Evolutionary conservation across 2,113 vertebrate species (phyloP), one percentile per base, ranked within the genome.

Genomic region (Ranitomeya imitator): DNA sequence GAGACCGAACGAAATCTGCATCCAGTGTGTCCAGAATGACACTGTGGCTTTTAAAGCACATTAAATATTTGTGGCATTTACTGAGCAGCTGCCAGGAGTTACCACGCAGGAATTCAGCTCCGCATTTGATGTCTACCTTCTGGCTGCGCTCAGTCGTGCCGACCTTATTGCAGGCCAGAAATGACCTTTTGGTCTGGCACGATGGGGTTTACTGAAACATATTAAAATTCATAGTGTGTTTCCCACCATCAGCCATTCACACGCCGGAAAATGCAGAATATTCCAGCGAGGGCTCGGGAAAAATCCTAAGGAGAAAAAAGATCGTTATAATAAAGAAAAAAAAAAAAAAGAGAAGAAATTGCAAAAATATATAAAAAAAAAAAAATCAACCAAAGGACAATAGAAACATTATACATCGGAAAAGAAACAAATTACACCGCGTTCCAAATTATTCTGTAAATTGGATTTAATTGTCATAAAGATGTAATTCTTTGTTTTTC

Each of bases 1-100:
- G 37, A 65, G 54, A 76, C 3, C 1, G 60, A 51, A 73, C n/a
- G 31, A 51, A 19, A n/a, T 7, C 21, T 1, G 0, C 4, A 2
- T 11, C 18, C 10, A 52, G 0, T 7, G 26, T 21, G 54, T 8
- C 0, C n/a, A 76, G 10, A 86, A 23, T 51, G 76, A 0, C 3
- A 83, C 1, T 65, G 26, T 79, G 88, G 79, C 67, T 65, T 85
- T 86, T 85, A 67, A 45, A 74, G 73, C 19, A 2, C 76, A 71
- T 26, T 90, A 86, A 21, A 88, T 61, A n/a, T 83, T 37, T 21
- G 13, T 63, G 88, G 19, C 78, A 19, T 21, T 82, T 85, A 52
- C 7, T 0, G 61, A 83, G 79, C 2, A 15, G 12, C 1, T 52
- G 88, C 67, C 63, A 86, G 51, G 13, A n/a, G 0, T 1, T 0